Conservation (phyloP, 2,113 vertebrate genomes). For the Rattus norvegicus region GRCr8 NC_086031.1:44003001-44003500, state of each 20-base stretch:
- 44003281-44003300: neutral
- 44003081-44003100: neutral
- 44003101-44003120: neutral
- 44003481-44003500: neutral
- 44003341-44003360: neutral
- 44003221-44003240: neutral
- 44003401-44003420: neutral
- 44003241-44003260: neutral
- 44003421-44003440: neutral
- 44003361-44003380: neutral
- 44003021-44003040: neutral
- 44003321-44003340: neutral
- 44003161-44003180: neutral
- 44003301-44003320: neutral
- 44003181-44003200: neutral
- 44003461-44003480: neutral
- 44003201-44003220: neutral
- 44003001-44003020: neutral
- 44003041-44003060: neutral
- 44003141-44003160: neutral
- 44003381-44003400: neutral
- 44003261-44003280: neutral
- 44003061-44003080: neutral
- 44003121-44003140: neutral
- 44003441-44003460: neutral